Percentiles rank a stretch among this genome's conserved stretches.
Conservation (phyloP, 2,113 vertebrate genomes). For the Periophthalmus modestus region DNA sequence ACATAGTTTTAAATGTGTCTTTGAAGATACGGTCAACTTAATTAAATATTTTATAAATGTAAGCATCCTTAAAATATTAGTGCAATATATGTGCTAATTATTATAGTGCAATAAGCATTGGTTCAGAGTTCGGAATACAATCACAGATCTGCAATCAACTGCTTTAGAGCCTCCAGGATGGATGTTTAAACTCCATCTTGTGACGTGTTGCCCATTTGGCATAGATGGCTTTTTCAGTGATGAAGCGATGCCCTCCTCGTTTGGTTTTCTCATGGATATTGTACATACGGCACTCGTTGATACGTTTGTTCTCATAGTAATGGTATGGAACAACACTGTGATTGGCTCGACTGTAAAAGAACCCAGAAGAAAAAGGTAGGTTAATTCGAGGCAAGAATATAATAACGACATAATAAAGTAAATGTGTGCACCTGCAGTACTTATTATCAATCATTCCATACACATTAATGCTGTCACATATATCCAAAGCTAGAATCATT, state of each 20-base stretch:
- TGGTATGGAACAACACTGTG: slow-evolving; percentile 88
- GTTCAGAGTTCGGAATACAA: background rate
- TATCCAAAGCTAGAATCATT: slow-evolving; percentile 89
- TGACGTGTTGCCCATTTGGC: slow-evolving; percentile 87
- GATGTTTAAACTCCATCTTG: slow-evolving; percentile 83
- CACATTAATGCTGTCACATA: slow-evolving; percentile 86
- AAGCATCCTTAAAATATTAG: background rate
- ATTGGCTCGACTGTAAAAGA: slow-evolving; percentile 60
- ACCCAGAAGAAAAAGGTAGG: background rate
- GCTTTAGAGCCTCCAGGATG: slow-evolving; percentile 77
- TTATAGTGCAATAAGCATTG: background rate
- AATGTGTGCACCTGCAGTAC: slow-evolving; percentile 85
- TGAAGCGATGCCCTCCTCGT: slow-evolving; percentile 89
- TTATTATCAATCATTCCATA: slow-evolving; percentile 91
- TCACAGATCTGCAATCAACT: background rate
- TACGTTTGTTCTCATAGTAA: slow-evolving; percentile 85
- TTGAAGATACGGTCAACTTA: background rate
- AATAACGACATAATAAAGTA: background rate
- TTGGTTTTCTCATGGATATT: slow-evolving; percentile 80
- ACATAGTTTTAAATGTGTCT: background rate
- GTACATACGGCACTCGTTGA: slow-evolving; percentile 91
- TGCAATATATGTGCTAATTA: no score
- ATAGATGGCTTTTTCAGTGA: slow-evolving; percentile 93
- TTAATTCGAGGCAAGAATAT: background rate
- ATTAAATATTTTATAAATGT: background rate